Base-by-base conservation (phyloP, 2,888 invertebrate genomes). In the Pseudoips prasinana region DNA sequence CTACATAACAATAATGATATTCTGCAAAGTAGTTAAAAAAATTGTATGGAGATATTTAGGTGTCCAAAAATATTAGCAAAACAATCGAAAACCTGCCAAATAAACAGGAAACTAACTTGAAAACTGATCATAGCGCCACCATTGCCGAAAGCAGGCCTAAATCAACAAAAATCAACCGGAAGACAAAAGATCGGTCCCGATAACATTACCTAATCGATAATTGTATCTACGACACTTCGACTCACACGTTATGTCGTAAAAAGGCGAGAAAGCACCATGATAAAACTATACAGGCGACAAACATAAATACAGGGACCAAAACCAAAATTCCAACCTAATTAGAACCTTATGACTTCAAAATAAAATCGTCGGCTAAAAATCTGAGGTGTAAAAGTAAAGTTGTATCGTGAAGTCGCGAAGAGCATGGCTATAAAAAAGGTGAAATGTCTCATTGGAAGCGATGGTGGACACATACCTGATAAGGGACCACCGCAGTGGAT, bases 171-270 rank as follows among this genome's bases (percentile, higher is more conserved):
- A 73, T 74, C 70, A 65, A 85, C 88, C 88, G 88, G 88, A 88
- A 88, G 85, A 88, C 85, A 76, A 73, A 67, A 87, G 88, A 88
- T 88, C 72, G 78, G 65, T 27, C 62, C 60, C 59, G 88, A 88
- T 88, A 88, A 83, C 75, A 79, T 84, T 79, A 83, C 84, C 80
- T 86, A 87, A 88, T 88, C 88, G 87, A 88, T 88, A 88, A 86
- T 87, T 81, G 82, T 87, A 87, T 86, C 87, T 84, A 73, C 73
- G 86, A 85, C 85, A 86, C 83, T 82, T 77, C 74, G 71, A 76
- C 73, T 81, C 85, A 79, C 87, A 83, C 85, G 82, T 77, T 72
- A 72, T 65, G 62, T 81, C 84, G 85, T 88, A 87, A 88, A 87
- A 86, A 87, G 81, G 85, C 88, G 87, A 85, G 87, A 87, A 86